Percentiles rank a stretch among this genome's conserved stretches.
Conservation (phyloP, 2,113 vertebrate genomes). For the Columba janthina region DNA sequence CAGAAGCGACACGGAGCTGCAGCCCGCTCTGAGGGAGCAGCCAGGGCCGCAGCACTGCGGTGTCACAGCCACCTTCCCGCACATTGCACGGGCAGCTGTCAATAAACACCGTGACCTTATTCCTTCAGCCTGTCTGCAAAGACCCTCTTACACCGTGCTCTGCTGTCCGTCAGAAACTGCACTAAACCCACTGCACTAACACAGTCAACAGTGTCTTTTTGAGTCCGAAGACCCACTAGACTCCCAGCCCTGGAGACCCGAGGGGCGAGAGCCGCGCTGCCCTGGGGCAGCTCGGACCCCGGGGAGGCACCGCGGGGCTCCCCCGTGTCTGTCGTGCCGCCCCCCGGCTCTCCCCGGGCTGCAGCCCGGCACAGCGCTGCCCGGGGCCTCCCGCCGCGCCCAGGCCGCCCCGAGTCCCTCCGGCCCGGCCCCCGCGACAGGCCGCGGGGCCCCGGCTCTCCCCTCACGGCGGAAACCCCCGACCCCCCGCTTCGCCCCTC, state of each 20-base stretch:
- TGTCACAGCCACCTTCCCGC: background rate
- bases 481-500: background rate
- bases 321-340: accelerated
- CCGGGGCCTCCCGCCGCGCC: too few species aligned
- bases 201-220: accelerated
- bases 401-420: too few species aligned
- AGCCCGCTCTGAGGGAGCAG: accelerated
- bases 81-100: accelerated
- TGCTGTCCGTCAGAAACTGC: accelerated
- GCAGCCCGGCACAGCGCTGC: too few species aligned
- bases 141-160: accelerated
- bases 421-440: background rate
- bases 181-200: accelerated
- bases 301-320: accelerated
- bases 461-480: background rate
- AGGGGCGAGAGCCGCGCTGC: accelerated
- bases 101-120: accelerated
- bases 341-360: too few species aligned
- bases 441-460: background rate
- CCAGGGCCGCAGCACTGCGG: background rate
- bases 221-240: accelerated
- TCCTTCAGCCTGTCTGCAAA: accelerated
- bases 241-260: background rate
- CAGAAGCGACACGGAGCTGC: accelerated
- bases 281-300: background rate